Conservation (phyloP, 2,888 invertebrate species). For the Hirtodrosophila trivittata region DNA sequence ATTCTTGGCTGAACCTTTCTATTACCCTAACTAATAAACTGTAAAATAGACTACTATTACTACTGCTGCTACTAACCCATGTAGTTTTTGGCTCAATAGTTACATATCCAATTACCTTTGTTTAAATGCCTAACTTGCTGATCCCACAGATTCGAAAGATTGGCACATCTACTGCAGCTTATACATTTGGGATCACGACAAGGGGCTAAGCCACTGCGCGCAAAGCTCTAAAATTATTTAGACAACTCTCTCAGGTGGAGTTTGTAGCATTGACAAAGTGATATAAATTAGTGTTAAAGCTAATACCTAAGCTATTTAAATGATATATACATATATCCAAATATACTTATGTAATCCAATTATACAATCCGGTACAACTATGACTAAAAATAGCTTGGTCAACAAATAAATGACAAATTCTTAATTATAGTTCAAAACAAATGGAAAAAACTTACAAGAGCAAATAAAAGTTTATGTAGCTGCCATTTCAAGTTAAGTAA, state of each 20-base stretch:
- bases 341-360: constrained; percentile 34
- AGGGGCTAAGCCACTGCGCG: constrained; percentile 21
- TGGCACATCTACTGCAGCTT: constrained; percentile 67
- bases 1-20: constrained; percentile 27
- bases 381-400: constrained; percentile 3
- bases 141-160: constrained; percentile 73
- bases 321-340: constrained; percentile 24
- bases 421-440: too few relatives aligned
- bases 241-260: constrained; percentile 8
- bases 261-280: constrained; percentile 47
- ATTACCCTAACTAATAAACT: constrained; percentile 11
- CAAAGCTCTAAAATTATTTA: constrained; percentile 21
- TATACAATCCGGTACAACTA: constrained; percentile 21
- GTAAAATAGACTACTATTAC: constrained; percentile 1
- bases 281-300: constrained; percentile 61
- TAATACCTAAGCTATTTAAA: constrained; percentile 49
- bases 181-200: constrained; percentile 55
- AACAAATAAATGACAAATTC: constrained; percentile 1
- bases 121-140: constrained; percentile 39
- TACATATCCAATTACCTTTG: constrained; percentile 2
- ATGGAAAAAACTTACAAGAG: constrained; percentile 1
- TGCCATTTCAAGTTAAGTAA: constrained; percentile 35
- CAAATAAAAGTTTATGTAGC: constrained; percentile 17
- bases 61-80: constrained; percentile 41
- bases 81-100: constrained; percentile 30